Evolutionary conservation across 2,113 vertebrate genomes (phyloP).

Genomic region (Protobothrops mucrosquamatus): DNA sequence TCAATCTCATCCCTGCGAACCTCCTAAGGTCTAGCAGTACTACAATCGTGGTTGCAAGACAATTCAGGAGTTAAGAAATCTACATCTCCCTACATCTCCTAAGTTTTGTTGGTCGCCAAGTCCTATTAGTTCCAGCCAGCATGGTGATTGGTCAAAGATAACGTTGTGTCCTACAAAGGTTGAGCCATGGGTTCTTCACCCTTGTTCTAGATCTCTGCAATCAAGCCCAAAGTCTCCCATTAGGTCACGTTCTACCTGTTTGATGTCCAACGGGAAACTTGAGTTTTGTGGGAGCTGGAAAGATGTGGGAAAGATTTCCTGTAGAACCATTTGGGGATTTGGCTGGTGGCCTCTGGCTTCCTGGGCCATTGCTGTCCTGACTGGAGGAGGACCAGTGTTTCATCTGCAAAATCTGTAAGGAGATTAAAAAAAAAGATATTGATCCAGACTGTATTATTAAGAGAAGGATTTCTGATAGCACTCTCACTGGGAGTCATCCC

Average conservation of each 20-base stretch:
- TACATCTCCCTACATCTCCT: background rate
- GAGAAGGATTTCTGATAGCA: background rate
- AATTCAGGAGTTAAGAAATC: background rate
- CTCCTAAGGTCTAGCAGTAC: background rate
- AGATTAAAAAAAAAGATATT: background rate
- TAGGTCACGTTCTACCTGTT: conserved; percentile 34
- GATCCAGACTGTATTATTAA: background rate
- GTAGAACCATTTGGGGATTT: background rate
- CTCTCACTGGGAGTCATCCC: background rate
- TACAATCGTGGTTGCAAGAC: background rate
- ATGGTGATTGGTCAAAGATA: background rate
- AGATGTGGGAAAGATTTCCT: conserved; percentile 10
- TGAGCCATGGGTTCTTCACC: background rate
- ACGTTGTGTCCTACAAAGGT: background rate
- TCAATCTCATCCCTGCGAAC: background rate
- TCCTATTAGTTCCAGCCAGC: background rate
- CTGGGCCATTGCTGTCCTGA: background rate
- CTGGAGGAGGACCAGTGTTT: conserved; percentile 13
- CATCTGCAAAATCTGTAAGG: background rate
- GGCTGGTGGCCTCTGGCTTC: background rate
- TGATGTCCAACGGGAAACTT: conserved; percentile 41
- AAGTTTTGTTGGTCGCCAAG: background rate
- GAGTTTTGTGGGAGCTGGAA: conserved; percentile 40
- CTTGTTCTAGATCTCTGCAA: background rate
- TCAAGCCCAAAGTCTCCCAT: background rate